Percentiles rank a stretch among this genome's conserved stretches.
These are phyloP conservation scores for Alitta virens DNA, from an alignment of 2,888 invertebrate species.

Conservation along the genomic window DNA sequence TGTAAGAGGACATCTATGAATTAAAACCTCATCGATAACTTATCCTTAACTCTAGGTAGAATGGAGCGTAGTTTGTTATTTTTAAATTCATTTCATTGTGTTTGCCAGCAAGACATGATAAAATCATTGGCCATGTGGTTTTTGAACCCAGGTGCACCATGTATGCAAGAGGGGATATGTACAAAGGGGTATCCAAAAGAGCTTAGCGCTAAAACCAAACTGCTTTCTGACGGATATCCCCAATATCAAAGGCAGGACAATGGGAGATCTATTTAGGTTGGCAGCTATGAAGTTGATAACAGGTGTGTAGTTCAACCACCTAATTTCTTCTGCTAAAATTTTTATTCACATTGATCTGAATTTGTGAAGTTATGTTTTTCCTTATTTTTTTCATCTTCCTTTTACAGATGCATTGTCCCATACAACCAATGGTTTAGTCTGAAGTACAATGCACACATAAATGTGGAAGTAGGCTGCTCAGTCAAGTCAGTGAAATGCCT, in stretches of 20 bases:
- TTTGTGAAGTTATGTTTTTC: no score
- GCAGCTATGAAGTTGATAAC: slow-evolving; percentile 39
- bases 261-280: not conserved
- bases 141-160: not conserved
- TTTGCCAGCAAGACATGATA: no score
- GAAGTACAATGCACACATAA: slow-evolving; percentile 53
- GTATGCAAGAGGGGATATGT: not conserved
- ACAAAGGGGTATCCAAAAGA: not conserved
- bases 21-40: no score
- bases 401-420: slow-evolving; percentile 36
- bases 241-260: slow-evolving; percentile 5
- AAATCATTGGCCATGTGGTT: not conserved
- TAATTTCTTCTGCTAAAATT: no score
- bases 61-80: no score
- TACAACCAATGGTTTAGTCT: slow-evolving; percentile 45
- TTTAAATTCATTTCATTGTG: no score
- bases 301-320: slow-evolving; percentile 31
- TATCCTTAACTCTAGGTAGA: no score
- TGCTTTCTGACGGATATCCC: slow-evolving; percentile 18
- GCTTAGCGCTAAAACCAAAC: not conserved
- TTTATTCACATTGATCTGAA: no score
- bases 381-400: no score
- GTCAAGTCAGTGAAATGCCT: slow-evolving; percentile 40
- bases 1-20: no score
- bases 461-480: slow-evolving; percentile 45